Conservation (phyloP, 2,113 vertebrate genomes). For the Tor tambroides region DNA sequence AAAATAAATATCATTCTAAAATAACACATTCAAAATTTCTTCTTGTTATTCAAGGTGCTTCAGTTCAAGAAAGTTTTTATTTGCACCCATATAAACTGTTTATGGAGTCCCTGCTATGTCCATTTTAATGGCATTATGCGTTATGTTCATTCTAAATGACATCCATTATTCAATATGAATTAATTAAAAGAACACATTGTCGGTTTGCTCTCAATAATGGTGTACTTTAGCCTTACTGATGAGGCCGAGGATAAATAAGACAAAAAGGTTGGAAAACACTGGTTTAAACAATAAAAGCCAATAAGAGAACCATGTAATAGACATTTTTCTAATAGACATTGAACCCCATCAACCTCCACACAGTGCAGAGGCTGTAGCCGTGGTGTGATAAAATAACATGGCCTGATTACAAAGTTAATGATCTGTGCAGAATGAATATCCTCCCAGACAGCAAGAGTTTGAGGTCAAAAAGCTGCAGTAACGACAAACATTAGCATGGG, state of each 20-base stretch:
- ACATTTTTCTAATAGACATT: conserved; percentile 37
- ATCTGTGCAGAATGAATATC: conserved; percentile 40
- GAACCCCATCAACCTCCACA: conserved; percentile 43
- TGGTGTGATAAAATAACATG: conserved; percentile 45
- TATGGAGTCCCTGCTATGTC: neutral
- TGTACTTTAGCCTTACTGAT: conserved; percentile 14
- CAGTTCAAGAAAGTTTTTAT: neutral
- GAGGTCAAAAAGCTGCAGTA: conserved; percentile 17
- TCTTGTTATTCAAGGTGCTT: neutral
- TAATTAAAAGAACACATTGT: neutral
- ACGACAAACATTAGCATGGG: conserved; percentile 37
- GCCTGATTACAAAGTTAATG: conserved; percentile 51
- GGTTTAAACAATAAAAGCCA: conserved; percentile 31
- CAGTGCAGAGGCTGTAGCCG: conserved; percentile 17
- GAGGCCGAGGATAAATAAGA: neutral
- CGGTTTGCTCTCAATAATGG: neutral
- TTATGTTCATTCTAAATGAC: neutral
- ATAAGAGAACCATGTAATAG: conserved; percentile 13
- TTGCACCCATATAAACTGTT: neutral
- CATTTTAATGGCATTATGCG: neutral
- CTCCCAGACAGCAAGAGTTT: conserved; percentile 36
- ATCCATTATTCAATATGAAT: neutral
- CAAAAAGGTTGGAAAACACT: conserved; percentile 20
- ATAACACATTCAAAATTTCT: neutral
- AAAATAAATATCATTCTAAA: neutral